Percentiles rank a stretch among this genome's conserved stretches.
Evolutionary conservation across 1,140 invertebrate species (phyloP).

Genomic region (Bactericera cockerelli): DNA sequence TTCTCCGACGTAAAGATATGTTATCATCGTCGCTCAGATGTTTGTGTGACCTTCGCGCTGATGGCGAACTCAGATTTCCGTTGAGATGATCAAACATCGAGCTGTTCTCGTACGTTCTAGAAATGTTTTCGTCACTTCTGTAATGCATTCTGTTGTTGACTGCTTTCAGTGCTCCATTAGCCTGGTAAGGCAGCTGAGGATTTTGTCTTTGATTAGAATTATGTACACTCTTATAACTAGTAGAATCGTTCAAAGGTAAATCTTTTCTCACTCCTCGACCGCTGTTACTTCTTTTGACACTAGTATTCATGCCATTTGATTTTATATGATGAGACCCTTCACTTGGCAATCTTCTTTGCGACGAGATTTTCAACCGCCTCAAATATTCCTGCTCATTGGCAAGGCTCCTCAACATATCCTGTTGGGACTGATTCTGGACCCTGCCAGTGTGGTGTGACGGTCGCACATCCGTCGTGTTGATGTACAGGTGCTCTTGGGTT

Average conservation of each 20-base stretch:
- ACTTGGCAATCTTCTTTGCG: too few relatives aligned
- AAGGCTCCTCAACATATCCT: not conserved
- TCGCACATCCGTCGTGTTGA: not conserved
- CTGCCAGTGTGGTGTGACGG: too few relatives aligned
- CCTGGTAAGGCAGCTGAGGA: not conserved
- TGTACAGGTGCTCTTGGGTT: not conserved
- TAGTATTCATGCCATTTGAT: too few relatives aligned
- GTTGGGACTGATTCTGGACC: too few relatives aligned
- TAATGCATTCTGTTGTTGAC: not conserved
- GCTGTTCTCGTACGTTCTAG: constrained; percentile 4
- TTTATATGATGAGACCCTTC: too few relatives aligned
- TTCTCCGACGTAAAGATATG: not conserved
- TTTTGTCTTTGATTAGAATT: not conserved
- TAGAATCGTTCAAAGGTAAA: too few relatives aligned
- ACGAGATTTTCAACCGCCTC: not conserved
- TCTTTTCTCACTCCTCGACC: too few relatives aligned
- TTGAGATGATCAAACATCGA: not conserved
- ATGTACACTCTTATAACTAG: not conserved
- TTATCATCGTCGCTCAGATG: not conserved
- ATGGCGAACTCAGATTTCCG: not conserved
- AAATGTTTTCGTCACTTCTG: not conserved
- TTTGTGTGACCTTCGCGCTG: not conserved
- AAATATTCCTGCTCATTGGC: not conserved
- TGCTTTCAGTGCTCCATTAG: not conserved
- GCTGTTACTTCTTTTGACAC: too few relatives aligned